Conservation (phyloP, 2,888 invertebrate species). For the Nephrotoma appendiculata region DNA sequence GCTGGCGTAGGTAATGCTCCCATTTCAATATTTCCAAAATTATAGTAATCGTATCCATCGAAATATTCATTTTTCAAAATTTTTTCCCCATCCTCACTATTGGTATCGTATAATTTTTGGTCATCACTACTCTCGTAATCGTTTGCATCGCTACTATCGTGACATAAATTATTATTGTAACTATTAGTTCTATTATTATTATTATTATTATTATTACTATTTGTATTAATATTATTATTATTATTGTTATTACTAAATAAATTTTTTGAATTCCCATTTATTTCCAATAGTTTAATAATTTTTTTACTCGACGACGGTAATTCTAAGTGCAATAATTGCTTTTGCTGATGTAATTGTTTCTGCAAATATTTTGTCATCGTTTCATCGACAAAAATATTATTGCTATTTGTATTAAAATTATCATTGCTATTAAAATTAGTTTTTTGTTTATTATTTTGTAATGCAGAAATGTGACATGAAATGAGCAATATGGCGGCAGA, state of each 20-base stretch:
- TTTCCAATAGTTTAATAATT: conserved; percentile 31
- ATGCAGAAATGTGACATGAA: conserved; percentile 66
- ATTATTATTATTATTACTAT: background rate
- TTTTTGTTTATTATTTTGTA: conserved; percentile 34
- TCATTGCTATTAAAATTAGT: conserved; percentile 39
- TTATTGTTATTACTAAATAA: background rate
- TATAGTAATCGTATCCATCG: background rate
- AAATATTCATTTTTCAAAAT: background rate
- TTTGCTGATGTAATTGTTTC: conserved; percentile 33
- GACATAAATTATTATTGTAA: background rate
- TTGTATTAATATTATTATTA: background rate
- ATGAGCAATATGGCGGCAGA: conserved; percentile 90
- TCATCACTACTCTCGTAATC: conserved; percentile 1
- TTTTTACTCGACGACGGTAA: conserved; percentile 31
- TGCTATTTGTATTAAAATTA: conserved; percentile 18
- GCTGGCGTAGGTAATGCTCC: conserved; percentile 34
- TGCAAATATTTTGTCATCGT: conserved; percentile 33
- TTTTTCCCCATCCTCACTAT: background rate
- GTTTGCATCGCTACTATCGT: background rate
- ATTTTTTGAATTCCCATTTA: conserved; percentile 22
- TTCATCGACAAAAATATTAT: conserved; percentile 27
- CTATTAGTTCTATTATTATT: background rate
- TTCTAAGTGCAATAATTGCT: conserved; percentile 32
- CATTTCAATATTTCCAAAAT: conserved; percentile 29
- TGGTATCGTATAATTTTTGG: background rate